A percentile compares a stretch with the other conserved stretches of the same genome.
phyloP scores from a whole-genome alignment of 2,113 vertebrate species.

The Telmatochromis brachygnathus region DNA sequence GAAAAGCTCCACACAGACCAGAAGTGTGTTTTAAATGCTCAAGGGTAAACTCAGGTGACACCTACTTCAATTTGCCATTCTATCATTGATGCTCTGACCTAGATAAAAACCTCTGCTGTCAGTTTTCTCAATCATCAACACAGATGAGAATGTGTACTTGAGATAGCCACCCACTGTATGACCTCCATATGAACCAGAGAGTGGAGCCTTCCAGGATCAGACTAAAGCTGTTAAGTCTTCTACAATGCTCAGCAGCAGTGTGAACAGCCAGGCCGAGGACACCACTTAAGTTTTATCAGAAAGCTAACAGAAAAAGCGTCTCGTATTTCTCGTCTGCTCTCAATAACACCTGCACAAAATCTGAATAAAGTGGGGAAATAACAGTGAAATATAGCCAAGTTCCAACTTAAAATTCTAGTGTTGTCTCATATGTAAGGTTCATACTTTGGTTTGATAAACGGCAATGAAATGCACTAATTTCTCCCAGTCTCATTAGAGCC shows the following conservation, averaged over 20 bases:
- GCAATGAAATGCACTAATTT: not conserved
- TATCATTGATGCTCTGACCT: not conserved
- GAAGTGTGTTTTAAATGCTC: not conserved
- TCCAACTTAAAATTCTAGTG: not conserved
- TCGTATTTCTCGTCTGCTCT: not conserved
- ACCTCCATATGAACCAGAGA: constrained; percentile 22
- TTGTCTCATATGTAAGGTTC: not conserved
- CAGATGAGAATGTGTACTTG: constrained; percentile 11
- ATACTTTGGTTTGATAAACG: not conserved
- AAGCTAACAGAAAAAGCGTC: not conserved
- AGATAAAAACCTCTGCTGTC: not conserved
- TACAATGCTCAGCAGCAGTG: not conserved
- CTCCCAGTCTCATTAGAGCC: not conserved
- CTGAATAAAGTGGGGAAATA: not conserved
- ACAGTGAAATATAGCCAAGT: not conserved
- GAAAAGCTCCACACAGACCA: not conserved
- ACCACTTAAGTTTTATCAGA: not conserved
- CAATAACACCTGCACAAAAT: not conserved
- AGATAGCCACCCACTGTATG: constrained; percentile 24
- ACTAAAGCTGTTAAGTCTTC: constrained; percentile 11
- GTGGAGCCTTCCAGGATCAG: not conserved
- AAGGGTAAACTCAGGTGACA: not conserved
- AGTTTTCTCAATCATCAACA: not conserved
- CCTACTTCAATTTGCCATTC: not conserved
- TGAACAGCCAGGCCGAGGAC: not conserved